Conservation (phyloP, 2,113 vertebrate species). For the Panthera tigris region DNA sequence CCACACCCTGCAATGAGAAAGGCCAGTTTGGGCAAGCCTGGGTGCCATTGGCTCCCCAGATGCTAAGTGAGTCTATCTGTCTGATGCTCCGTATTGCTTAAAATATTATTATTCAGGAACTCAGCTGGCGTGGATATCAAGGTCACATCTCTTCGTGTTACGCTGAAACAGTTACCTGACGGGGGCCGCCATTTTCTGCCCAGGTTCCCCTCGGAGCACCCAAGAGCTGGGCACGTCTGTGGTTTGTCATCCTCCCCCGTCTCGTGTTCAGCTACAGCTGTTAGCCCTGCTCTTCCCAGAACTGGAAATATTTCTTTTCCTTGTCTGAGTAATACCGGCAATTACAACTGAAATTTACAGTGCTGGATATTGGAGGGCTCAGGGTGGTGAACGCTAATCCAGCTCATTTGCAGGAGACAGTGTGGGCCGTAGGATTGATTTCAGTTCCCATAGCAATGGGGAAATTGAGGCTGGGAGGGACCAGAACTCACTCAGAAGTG, state of each 20-base stretch:
- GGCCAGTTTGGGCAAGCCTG: conserved; percentile 77
- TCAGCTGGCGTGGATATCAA: conserved; percentile 57
- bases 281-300: not conserved
- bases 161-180: conserved; percentile 36
- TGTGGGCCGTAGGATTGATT: not conserved
- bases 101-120: conserved; percentile 57
- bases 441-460: not conserved
- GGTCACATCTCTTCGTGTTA: not conserved
- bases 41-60: conserved; percentile 59
- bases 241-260: not conserved
- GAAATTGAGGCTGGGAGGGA: not conserved
- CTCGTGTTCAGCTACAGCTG: not conserved
- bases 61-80: conserved; percentile 64
- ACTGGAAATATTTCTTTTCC: not conserved
- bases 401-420: not conserved
- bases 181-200: accelerated
- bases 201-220: not conserved
- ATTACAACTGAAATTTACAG: not conserved
- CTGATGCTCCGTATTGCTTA: conserved; percentile 25
- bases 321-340: not conserved
- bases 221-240: not conserved
- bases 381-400: not conserved
- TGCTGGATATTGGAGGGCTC: not conserved
- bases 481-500: not conserved
- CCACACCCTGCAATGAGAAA: conserved; percentile 54